phyloP scores from a whole-genome alignment of 2,888 invertebrate genomes.

The Hecatera dysodea region DNA sequence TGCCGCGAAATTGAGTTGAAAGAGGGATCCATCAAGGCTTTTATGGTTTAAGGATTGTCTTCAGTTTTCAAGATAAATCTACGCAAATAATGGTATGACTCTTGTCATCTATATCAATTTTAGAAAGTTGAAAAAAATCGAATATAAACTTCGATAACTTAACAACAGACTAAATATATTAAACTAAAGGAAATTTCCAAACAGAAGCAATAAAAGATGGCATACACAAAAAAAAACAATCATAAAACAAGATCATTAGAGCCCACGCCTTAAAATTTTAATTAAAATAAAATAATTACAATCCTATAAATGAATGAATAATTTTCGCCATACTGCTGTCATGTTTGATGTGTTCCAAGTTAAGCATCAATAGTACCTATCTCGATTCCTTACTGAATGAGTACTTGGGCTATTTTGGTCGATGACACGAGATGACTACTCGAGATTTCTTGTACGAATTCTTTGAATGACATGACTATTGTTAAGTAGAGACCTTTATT shows the following conservation, averaged over 20 bases:
- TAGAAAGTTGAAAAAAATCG: neutral
- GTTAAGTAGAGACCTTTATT: slow-evolving; percentile 34
- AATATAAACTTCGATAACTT: neutral
- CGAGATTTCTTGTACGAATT: slow-evolving; percentile 48
- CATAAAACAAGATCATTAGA: slow-evolving; percentile 3
- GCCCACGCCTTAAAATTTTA: neutral
- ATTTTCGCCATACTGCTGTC: slow-evolving; percentile 17
- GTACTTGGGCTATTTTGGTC: slow-evolving; percentile 58
- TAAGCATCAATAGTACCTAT: slow-evolving; percentile 22
- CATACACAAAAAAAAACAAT: slow-evolving; percentile 15
- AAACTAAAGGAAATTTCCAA: neutral
- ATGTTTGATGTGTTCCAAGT: slow-evolving; percentile 31
- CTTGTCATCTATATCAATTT: no score
- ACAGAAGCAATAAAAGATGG: slow-evolving; percentile 21
- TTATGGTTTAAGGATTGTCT: slow-evolving; percentile 7
- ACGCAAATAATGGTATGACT: neutral
- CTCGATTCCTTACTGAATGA: slow-evolving; percentile 29
- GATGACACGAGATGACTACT: slow-evolving; percentile 50
- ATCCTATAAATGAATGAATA: slow-evolving; percentile 13
- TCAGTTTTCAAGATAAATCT: slow-evolving; percentile 13
- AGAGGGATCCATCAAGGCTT: neutral
- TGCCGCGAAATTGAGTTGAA: slow-evolving; percentile 13
- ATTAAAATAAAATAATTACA: slow-evolving; percentile 37
- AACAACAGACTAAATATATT: neutral
- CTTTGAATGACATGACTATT: slow-evolving; percentile 51